Percentiles rank a stretch among this genome's conserved stretches.
phyloP scores from a whole-genome alignment of 2,888 invertebrate genomes.

The Drosophila anceps region DNA sequence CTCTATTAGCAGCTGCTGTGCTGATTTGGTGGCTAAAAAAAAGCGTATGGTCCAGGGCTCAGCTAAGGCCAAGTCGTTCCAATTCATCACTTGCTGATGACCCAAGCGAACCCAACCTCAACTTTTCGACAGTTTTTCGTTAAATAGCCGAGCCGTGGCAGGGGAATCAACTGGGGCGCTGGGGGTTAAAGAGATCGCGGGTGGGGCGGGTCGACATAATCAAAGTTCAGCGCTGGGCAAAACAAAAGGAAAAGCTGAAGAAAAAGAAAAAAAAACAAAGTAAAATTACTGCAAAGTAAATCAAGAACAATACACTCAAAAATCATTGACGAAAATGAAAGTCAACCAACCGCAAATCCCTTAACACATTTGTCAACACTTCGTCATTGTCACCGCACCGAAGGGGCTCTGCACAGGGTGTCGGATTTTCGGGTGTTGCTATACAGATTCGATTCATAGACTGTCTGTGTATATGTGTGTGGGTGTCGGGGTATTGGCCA shows the following conservation, averaged over 20 bases:
- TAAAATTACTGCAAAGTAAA: conserved; percentile 49
- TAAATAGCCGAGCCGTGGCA: not conserved
- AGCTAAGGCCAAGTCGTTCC: not conserved
- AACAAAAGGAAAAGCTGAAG: not conserved
- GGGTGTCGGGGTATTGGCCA: conserved; percentile 48
- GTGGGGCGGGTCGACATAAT: conserved; percentile 21
- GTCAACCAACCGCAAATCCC: conserved; percentile 82
- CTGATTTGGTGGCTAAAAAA: not conserved
- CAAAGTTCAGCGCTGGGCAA: conserved; percentile 26
- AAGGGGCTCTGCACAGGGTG: conserved; percentile 18
- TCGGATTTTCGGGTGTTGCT: conserved; percentile 18
- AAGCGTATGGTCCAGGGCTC: not conserved
- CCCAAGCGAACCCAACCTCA: not conserved
- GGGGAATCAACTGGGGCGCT: not conserved
- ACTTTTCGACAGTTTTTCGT: not conserved
- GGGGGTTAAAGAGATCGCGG: not conserved
- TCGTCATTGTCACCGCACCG: conserved; percentile 78
- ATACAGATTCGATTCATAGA: conserved; percentile 32
- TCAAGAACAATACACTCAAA: conserved; percentile 69
- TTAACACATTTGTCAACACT: conserved; percentile 84
- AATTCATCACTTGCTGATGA: not conserved
- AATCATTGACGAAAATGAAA: conserved; percentile 65
- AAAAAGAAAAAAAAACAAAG: conserved; percentile 10
- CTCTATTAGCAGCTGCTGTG: not conserved
- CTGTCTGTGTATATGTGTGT: conserved; percentile 25